Evolutionary conservation across 2,888 invertebrate genomes (phyloP), one percentile per base, ranked within the genome.

Genomic region (Microchrysa polita): DNA sequence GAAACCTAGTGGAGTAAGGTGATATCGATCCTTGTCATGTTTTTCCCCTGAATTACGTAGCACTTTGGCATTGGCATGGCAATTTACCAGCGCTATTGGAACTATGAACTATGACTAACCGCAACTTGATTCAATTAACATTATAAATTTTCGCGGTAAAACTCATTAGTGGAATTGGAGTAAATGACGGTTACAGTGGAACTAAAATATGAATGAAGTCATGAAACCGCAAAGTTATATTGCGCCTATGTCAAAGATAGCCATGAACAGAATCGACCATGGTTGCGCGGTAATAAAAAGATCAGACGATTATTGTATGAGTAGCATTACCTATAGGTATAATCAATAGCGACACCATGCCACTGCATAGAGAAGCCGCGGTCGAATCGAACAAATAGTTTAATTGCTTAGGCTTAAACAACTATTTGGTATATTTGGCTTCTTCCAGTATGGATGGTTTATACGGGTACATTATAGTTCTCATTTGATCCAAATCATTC

Each of bases 371-470:
- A 34, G 27, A 7, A 34, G 67, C 67, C 18, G 55, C 57, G 23
- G 69, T 23, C 48, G 55, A 69, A 69, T 55, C 69, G 57, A 69
- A 69, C 69, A 69, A 69, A 69, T 69, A 69, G 69, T 57, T 69
- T 69, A 69, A 69, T 69, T 69, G 69, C 69, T 18, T 57, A n/a
- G n/a, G n/a, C n/a, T n/a, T n/a, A n/a, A 40, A 57, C 69, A 40
- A 57, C 57, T 53, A 67, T 44, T 22, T 48, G 14, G 48, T 22
- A 40, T 53, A 67, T 44, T 22, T 48, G 14, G 48, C 23, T n/a
- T 48, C 48, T 42, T 42, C 42, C 42, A 42, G n/a, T n/a, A n/a
- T n/a, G n/a, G n/a, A n/a, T n/a, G n/a, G n/a, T n/a, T n/a, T 34
- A 34, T 34, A 7, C 27, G 2, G 27, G 27, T 34, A 34, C 7